Evolutionary conservation across 2,113 vertebrate species (phyloP), one percentile per base, ranked within the genome.

Genomic region (Caranx ignobilis): DNA sequence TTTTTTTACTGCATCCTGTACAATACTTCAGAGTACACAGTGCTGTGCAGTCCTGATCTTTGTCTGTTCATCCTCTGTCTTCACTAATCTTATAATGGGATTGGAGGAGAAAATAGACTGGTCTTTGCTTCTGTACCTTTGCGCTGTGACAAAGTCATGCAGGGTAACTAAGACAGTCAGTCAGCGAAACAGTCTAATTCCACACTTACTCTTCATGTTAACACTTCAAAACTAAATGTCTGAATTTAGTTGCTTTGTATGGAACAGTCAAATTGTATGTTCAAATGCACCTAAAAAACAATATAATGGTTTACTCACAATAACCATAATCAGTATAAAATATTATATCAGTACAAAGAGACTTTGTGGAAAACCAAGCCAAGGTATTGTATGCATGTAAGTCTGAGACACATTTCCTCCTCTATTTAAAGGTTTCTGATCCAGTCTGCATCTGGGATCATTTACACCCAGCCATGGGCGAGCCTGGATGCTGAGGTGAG

Each of bases 381-480:
- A 57, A 15, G 35, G 15, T 6, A 31, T 41, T 5, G 31, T 1
- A 26, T 47, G 12, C 41, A 52, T 31, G 2, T 15, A 45, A 63
- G 50, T 31, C 8, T 32, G 5, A 37, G 32, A 10, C 13, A 32
- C 2, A 21, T 16, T 3, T 26, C 0, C 48, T 19, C 57, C n/a
- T 12, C 31, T 5, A 9, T 66, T 68, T 50, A 5, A 86, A 99
- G 98, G 80, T 99, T 99, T 88, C 92, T 98, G 59, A 98, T 99
- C 79, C 96, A 99, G 79, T 92, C 97, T 1, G 92, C 93, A 11
- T 96, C 96, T 0, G 98, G 98, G 31, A 96, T 97, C 59, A 96
- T 99, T 88, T 99, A 97, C 82, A 99, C 97, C 1, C 98, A 99
- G 89, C 96, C 98, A 0, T 99, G 98, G 98, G 97, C 97, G 3